These are phyloP conservation scores for Leptobrachium ailaonicum DNA, from an alignment of 2,113 vertebrate species.

Conservation along the genomic window DNA sequence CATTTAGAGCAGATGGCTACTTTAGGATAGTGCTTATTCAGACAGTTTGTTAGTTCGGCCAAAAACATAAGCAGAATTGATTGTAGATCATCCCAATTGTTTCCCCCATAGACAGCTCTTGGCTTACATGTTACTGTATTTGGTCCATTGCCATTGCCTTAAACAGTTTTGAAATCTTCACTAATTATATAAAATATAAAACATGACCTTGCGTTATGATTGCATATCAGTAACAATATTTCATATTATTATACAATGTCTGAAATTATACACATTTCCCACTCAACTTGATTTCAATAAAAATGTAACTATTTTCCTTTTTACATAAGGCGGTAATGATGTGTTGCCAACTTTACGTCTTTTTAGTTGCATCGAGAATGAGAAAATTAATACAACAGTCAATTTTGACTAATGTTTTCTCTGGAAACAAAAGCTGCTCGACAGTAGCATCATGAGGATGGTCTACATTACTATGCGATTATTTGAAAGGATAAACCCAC, in stretches of 20 bases:
- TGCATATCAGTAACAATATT: background rate
- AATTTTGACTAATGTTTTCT: too few species aligned
- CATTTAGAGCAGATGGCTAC: background rate
- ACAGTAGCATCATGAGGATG: too few species aligned
- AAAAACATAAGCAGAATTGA: slow-evolving; percentile 1
- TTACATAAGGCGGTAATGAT: too few species aligned
- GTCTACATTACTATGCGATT: too few species aligned
- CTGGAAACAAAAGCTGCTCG: too few species aligned
- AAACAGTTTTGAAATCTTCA: background rate
- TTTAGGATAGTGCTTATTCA: background rate
- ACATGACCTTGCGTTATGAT: background rate
- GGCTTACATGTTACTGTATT: background rate
- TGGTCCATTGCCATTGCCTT: background rate
- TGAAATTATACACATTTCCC: background rate
- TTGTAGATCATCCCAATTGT: background rate
- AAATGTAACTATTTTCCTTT: too few species aligned
- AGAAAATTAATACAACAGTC: too few species aligned
- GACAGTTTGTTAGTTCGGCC: background rate
- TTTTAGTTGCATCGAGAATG: too few species aligned
- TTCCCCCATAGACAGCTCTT: background rate
- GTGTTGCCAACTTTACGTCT: too few species aligned
- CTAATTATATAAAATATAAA: background rate
- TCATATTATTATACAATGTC: background rate
- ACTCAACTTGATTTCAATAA: too few species aligned
- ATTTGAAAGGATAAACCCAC: too few species aligned